Percentiles rank a stretch among this genome's conserved stretches.
Conservation (phyloP, 2,797 vertebrate genomes). For the Heliangelus exortis region DNA sequence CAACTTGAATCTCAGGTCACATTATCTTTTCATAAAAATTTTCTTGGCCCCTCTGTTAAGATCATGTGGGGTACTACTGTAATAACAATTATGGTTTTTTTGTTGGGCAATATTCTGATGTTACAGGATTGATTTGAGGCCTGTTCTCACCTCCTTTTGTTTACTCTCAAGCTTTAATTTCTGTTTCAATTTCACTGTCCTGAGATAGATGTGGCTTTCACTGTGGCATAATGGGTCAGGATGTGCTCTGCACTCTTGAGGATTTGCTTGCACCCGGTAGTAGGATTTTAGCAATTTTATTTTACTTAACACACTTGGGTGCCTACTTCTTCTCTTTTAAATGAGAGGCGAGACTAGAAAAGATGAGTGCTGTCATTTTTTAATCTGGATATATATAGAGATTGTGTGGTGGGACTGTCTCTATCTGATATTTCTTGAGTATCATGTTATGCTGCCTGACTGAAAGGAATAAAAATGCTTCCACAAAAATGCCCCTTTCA, state of each 20-base stretch:
- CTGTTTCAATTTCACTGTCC: background rate
- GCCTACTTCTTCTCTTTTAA: background rate
- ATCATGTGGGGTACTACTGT: background rate
- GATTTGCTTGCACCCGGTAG: background rate
- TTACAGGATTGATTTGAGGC: background rate
- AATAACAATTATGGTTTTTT: background rate
- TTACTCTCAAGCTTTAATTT: background rate
- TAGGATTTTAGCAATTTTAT: background rate
- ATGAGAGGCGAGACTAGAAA: background rate
- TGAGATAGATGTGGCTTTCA: background rate
- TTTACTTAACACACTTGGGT: background rate
- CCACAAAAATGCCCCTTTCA: background rate
- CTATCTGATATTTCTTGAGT: background rate
- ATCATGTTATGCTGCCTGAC: background rate
- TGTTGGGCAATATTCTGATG: background rate
- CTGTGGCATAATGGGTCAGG: background rate
- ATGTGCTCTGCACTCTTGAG: background rate
- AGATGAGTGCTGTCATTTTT: background rate
- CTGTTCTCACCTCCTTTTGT: background rate
- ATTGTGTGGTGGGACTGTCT: fast-evolving
- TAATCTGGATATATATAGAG: background rate
- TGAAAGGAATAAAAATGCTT: background rate
- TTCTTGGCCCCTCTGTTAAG: background rate
- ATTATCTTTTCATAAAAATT: background rate
- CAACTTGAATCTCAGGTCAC: background rate